Evolutionary conservation across 2,797 vertebrate genomes (phyloP).

Genomic region (Ara ararauna): DNA sequence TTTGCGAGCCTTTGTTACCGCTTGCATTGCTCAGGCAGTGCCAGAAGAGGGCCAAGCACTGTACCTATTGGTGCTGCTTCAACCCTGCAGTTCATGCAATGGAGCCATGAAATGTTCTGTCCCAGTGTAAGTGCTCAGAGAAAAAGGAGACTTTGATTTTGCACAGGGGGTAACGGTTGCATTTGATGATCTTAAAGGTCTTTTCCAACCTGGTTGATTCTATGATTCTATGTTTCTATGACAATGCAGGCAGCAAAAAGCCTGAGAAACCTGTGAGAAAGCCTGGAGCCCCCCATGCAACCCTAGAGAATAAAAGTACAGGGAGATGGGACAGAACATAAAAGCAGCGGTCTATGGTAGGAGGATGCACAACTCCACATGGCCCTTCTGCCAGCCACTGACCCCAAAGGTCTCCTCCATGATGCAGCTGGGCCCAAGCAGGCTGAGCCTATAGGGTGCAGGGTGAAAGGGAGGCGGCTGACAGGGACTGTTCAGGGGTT

Average conservation of each 20-base stretch:
- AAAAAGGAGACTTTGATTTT: background rate
- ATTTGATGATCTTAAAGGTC: background rate
- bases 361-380: rapidly evolving
- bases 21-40: background rate
- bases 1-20: background rate
- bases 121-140: background rate
- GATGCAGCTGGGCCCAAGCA: background rate
- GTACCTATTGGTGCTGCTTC: background rate
- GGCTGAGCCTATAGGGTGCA: background rate
- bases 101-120: background rate
- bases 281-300: background rate
- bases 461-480: background rate
- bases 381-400: background rate
- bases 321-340: background rate
- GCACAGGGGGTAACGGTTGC: background rate
- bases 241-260: background rate
- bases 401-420: background rate
- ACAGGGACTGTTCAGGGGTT: background rate
- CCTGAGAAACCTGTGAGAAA: background rate
- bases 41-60: constrained; percentile 39
- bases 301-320: background rate
- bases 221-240: background rate
- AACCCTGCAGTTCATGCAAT: background rate
- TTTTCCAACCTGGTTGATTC: background rate
- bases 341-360: background rate